phyloP scores from a whole-genome alignment of 2,113 vertebrate genomes.

The Numenius arquata region DNA sequence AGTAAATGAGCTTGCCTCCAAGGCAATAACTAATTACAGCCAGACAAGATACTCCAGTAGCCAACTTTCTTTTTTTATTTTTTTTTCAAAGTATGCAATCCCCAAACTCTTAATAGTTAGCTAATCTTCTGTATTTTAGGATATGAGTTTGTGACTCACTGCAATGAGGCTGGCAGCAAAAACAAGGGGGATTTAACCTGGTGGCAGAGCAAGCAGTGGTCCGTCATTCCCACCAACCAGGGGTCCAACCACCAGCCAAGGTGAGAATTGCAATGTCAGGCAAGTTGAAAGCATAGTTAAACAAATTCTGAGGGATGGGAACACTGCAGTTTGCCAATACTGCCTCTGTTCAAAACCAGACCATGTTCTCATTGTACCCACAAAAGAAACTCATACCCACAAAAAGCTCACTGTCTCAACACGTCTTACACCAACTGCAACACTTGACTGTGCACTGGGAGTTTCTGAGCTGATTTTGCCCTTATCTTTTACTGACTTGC shows the following conservation, averaged over 20 bases:
- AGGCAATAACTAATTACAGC: background rate
- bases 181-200: no score
- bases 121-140: background rate
- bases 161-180: background rate
- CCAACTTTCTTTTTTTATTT: no score
- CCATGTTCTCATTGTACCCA: background rate
- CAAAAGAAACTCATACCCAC: background rate
- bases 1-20: background rate
- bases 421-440: background rate
- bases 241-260: no score
- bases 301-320: background rate
- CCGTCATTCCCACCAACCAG: no score
- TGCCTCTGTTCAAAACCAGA: background rate
- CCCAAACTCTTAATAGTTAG: background rate
- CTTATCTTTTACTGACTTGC: background rate
- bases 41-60: background rate
- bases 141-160: background rate
- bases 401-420: background rate
- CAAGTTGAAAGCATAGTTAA: background rate
- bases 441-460: background rate
- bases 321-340: background rate
- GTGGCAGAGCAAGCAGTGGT: rapidly evolving
- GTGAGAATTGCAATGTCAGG: background rate
- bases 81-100: background rate
- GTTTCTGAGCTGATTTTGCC: background rate